Percentiles rank a stretch among this genome's conserved stretches.
These are phyloP conservation scores for Hipposideros larvatus DNA, from an alignment of 2,797 vertebrate species.

Conservation along the genomic window DNA sequence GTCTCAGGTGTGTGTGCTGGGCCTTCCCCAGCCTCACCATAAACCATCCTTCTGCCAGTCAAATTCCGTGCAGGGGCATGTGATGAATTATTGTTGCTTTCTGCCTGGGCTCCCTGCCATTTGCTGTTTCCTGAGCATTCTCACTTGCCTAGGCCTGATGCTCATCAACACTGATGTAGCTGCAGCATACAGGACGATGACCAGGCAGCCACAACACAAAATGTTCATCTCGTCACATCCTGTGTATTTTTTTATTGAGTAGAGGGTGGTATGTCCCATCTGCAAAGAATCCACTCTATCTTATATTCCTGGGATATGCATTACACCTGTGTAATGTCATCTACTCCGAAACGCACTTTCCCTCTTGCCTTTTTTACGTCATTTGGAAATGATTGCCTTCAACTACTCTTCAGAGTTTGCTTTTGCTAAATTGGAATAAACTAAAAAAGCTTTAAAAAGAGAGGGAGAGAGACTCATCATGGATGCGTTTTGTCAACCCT, in stretches of 20 bases:
- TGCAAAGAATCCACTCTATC: not conserved
- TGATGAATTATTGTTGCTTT: not conserved
- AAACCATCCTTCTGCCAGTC: not conserved
- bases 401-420: conserved; percentile 44
- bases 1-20: not conserved
- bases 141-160: not conserved
- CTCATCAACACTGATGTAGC: not conserved
- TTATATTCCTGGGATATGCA: not conserved
- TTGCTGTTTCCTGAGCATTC: not conserved
- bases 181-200: not conserved
- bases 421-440: conserved; percentile 54
- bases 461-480: not conserved
- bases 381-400: conserved; percentile 58
- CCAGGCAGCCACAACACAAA: not conserved
- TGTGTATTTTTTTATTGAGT: not conserved
- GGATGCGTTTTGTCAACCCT: conserved; percentile 40
- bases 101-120: not conserved
- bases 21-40: not conserved
- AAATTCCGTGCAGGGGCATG: not conserved
- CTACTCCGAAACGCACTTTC: not conserved
- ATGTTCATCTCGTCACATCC: not conserved
- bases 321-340: not conserved
- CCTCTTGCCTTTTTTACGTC: not conserved
- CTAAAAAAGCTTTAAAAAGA: conserved; percentile 44
- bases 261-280: not conserved